Evolutionary conservation across 2,888 invertebrate species (phyloP).

Genomic region (Ophion slaviceki): DNA sequence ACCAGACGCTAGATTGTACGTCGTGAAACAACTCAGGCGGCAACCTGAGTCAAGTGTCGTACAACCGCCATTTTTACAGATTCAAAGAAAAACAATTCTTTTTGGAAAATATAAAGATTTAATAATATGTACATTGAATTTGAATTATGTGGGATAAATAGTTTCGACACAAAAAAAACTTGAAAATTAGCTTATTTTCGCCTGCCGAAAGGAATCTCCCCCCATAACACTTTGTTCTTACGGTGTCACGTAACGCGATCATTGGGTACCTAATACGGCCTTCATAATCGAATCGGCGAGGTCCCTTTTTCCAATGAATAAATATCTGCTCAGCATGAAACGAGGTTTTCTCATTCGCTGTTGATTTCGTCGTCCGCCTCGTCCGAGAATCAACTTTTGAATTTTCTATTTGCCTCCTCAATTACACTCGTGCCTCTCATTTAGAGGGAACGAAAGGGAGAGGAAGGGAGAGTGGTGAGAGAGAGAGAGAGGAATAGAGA

Average conservation of each 20-base stretch:
- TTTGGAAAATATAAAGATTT: no score
- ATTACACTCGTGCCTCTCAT: conserved; percentile 68
- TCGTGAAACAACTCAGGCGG: no score
- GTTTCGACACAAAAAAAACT: no score
- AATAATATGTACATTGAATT: no score
- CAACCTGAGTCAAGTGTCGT: no score
- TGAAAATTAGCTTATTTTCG: neutral
- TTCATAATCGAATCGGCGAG: conserved; percentile 61
- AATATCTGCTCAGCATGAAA: conserved; percentile 68
- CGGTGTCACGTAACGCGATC: neutral
- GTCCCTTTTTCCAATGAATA: conserved; percentile 68
- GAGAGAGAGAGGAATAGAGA: conserved; percentile 27
- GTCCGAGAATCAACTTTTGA: conserved; percentile 71
- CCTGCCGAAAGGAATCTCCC: neutral
- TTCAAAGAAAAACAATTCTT: no score
- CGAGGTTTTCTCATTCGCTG: conserved; percentile 62
- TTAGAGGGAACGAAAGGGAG: conserved; percentile 35
- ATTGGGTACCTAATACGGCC: neutral
- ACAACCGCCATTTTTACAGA: no score
- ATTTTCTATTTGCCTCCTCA: conserved; percentile 71
- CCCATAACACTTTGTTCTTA: neutral
- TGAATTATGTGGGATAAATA: no score
- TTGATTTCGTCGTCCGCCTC: conserved; percentile 51
- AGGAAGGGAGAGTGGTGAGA: neutral
- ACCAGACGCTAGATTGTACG: no score